phyloP scores from a whole-genome alignment of 2,113 vertebrate species.

The Poicephalus meyeri region DNA sequence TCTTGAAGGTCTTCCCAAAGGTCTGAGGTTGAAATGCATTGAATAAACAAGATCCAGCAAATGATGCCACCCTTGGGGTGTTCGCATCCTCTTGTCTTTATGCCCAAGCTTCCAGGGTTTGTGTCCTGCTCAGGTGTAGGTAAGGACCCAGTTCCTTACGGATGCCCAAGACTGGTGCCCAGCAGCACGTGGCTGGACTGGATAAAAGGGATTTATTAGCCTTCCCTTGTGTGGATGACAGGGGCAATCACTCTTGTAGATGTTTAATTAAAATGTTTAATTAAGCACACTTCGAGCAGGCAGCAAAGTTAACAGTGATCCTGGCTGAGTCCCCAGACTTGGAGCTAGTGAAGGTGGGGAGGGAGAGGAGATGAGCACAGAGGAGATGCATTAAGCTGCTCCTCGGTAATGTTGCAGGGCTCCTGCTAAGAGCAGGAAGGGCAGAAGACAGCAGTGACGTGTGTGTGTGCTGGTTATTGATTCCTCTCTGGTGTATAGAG shows the following conservation, averaged over 20 bases:
- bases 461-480: neutral
- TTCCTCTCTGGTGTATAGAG: neutral
- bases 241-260: slow-evolving; percentile 70
- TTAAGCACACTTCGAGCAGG: slow-evolving; percentile 66
- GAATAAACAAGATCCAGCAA: neutral
- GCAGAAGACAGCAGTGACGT: neutral
- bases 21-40: neutral
- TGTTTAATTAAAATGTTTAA: slow-evolving; percentile 82
- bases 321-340: neutral
- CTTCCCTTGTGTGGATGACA: slow-evolving; percentile 55
- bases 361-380: neutral
- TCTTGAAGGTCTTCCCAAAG: neutral
- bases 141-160: neutral
- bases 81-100: neutral
- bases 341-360: neutral
- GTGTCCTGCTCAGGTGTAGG: neutral
- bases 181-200: neutral
- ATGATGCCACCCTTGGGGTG: neutral
- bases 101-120: neutral
- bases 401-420: fast-evolving
- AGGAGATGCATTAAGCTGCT: neutral
- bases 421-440: neutral
- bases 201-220: slow-evolving; percentile 61
- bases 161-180: neutral
- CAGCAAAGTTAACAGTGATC: slow-evolving; percentile 43